Percentiles rank a stretch among this genome's conserved stretches.
phyloP scores from a whole-genome alignment of 2,113 vertebrate genomes.

The Fregetta grallaria region DNA sequence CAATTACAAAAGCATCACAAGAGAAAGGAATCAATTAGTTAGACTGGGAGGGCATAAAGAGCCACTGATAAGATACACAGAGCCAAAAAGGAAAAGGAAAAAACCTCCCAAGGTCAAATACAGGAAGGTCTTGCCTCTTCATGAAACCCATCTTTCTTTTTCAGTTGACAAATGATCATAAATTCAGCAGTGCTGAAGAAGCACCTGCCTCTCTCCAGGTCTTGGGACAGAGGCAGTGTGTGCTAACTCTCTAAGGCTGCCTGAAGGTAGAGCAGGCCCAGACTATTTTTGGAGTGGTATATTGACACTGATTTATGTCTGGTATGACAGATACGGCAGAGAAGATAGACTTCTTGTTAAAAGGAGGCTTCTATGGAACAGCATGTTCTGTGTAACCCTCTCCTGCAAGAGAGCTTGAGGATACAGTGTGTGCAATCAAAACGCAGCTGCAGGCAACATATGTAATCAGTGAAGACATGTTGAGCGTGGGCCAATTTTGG shows the following conservation, averaged over 20 bases:
- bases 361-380: neutral
- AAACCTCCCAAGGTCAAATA: neutral
- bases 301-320: slow-evolving; percentile 38
- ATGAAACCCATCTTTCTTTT: slow-evolving; percentile 3
- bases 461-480: neutral
- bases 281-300: neutral
- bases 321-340: neutral
- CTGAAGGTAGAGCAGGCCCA: slow-evolving; percentile 17
- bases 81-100: neutral
- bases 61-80: neutral
- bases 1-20: neutral
- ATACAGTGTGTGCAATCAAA: slow-evolving; percentile 25
- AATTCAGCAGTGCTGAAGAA: neutral
- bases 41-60: neutral
- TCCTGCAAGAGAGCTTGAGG: slow-evolving; percentile 8
- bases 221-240: neutral
- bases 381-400: neutral
- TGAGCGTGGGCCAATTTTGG: slow-evolving; percentile 17
- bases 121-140: neutral
- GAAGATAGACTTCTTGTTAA: slow-evolving; percentile 14
- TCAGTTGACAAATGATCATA: neutral
- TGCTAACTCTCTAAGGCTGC: neutral
- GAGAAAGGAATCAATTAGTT: slow-evolving; percentile 40
- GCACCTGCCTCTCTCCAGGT: neutral
- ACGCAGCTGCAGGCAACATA: neutral